phyloP scores from a whole-genome alignment of 64 coral and sea anemone genomes.

The Dendronephthya gigantea region DNA sequence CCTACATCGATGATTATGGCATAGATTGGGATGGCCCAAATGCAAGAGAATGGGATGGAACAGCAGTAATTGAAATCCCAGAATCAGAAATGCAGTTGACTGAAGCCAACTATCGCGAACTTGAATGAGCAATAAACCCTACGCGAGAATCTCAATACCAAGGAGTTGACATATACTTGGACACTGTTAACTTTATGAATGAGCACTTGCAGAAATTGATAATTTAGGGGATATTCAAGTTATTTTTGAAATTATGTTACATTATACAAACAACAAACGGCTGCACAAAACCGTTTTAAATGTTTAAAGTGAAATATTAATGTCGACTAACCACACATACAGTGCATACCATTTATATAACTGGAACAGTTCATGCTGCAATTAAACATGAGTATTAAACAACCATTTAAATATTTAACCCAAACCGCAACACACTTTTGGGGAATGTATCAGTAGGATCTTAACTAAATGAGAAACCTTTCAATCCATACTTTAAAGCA shows the following conservation, averaged over 20 bases:
- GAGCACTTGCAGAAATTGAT: neutral
- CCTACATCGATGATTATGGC: constrained; percentile 28
- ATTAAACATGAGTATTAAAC: neutral
- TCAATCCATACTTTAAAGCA: neutral
- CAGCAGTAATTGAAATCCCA: neutral
- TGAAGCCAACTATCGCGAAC: neutral
- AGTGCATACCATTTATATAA: neutral
- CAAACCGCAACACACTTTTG: neutral
- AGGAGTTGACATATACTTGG: neutral
- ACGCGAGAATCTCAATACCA: constrained; percentile 5
- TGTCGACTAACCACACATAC: neutral
- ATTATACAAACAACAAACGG: neutral
- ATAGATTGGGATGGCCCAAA: constrained; percentile 22
- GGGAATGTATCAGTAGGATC: neutral
- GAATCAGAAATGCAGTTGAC: neutral
- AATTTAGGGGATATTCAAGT: too few relatives aligned
- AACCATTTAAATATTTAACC: neutral
- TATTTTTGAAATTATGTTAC: neutral
- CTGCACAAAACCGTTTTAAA: too few relatives aligned
- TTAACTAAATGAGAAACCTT: neutral
- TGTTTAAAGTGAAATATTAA: too few relatives aligned
- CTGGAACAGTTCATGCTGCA: neutral
- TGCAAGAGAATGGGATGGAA: neutral
- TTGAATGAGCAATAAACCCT: neutral
- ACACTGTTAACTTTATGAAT: neutral